These are phyloP conservation scores for Pammene fasciana DNA, from an alignment of 2,888 invertebrate species.

Conservation along the genomic window DNA sequence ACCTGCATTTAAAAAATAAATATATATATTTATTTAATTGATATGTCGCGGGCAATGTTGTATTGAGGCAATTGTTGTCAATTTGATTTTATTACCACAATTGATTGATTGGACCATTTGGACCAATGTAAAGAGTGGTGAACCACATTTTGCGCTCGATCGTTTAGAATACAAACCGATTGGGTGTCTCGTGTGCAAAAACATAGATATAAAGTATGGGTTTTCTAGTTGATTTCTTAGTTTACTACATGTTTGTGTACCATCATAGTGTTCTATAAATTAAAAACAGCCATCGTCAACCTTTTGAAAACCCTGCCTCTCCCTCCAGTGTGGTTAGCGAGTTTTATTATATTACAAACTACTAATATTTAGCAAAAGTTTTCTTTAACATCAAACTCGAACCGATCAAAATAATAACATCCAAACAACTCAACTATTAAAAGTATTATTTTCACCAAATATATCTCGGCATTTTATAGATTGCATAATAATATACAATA, in stretches of 20 bases:
- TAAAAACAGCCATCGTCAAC: not conserved
- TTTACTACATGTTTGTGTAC: not conserved
- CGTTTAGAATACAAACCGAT: constrained; percentile 11
- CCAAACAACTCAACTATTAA: too few relatives aligned
- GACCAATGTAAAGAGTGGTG: constrained; percentile 9
- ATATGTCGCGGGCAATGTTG: too few relatives aligned
- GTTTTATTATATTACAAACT: too few relatives aligned
- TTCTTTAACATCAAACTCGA: too few relatives aligned
- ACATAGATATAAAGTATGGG: constrained; percentile 7
- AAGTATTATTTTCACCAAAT: too few relatives aligned
- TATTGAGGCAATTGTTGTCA: not conserved
- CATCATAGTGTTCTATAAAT: not conserved
- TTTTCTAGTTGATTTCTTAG: constrained; percentile 1
- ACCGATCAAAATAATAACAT: too few relatives aligned
- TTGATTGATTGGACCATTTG: constrained; percentile 22
- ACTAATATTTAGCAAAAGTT: too few relatives aligned
- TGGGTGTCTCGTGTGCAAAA: constrained; percentile 19
- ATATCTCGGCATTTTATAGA: too few relatives aligned
- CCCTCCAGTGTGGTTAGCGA: too few relatives aligned
- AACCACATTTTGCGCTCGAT: constrained; percentile 35
- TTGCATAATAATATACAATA: too few relatives aligned
- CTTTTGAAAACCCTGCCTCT: not conserved
- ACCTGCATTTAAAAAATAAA: too few relatives aligned
- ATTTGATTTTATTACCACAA: constrained; percentile 7
- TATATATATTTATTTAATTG: too few relatives aligned